Evolutionary conservation across 2,113 vertebrate species (phyloP).

Genomic region (Hippocampus zosterae): DNA sequence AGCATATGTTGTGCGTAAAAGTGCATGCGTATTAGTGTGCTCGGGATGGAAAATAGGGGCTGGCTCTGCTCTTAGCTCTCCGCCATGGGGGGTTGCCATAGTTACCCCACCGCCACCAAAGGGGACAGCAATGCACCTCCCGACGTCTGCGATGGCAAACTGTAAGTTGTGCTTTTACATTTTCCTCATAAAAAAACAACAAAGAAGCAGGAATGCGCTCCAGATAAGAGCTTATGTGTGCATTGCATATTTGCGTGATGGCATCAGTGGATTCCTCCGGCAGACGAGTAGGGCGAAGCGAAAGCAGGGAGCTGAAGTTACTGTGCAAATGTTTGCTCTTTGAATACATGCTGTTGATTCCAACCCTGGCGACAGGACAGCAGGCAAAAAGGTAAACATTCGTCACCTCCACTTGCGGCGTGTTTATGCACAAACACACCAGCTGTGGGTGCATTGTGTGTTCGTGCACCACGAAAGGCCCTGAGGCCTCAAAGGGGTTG

Average conservation of each 20-base stretch:
- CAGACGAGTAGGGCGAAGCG: slow-evolving; percentile 15
- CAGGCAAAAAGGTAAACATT: slow-evolving; percentile 42
- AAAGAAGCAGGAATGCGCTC: slow-evolving; percentile 46
- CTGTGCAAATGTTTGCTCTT: slow-evolving; percentile 32
- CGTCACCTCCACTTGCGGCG: slow-evolving; percentile 19
- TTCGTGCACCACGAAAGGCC: slow-evolving; percentile 36
- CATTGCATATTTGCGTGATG: slow-evolving; percentile 62
- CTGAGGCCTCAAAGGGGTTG: slow-evolving; percentile 27
- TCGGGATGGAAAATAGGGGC: slow-evolving; percentile 60
- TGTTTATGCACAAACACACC: slow-evolving; percentile 64
- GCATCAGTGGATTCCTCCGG: slow-evolving; percentile 58
- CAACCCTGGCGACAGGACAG: slow-evolving; percentile 16
- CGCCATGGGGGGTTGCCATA: slow-evolving; percentile 72
- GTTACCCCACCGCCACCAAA: slow-evolving; percentile 66
- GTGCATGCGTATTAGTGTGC: slow-evolving; percentile 39
- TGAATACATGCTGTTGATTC: slow-evolving; percentile 16
- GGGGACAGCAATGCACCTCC: slow-evolving; percentile 44
- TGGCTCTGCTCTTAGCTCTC: slow-evolving; percentile 56
- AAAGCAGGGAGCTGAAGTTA: slow-evolving; percentile 16
- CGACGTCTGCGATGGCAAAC: slow-evolving; percentile 52
- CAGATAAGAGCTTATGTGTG: slow-evolving; percentile 40
- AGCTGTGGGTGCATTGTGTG: slow-evolving; percentile 27
- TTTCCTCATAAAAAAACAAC: not conserved
- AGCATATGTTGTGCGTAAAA: slow-evolving; percentile 37
- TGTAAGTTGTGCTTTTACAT: slow-evolving; percentile 46